phyloP scores from a whole-genome alignment of 2,888 invertebrate species.

The Stenolophus ochropezus region DNA sequence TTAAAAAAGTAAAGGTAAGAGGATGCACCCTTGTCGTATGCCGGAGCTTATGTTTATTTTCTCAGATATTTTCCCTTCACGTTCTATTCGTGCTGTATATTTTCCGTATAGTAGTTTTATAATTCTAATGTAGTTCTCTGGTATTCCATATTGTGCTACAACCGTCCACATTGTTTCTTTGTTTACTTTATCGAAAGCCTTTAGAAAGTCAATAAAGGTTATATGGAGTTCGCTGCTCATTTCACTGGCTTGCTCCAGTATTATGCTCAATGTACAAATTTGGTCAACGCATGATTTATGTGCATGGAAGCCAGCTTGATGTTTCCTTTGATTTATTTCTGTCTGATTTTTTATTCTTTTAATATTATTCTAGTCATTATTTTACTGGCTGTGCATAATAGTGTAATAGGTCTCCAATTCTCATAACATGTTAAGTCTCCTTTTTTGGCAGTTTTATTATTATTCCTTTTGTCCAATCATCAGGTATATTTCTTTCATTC shows the following conservation, averaged over 20 bases:
- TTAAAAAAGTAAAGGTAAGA: neutral
- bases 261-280: slow-evolving; percentile 22
- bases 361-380: neutral
- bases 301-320: slow-evolving; percentile 42
- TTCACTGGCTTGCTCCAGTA: slow-evolving; percentile 8
- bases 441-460: neutral
- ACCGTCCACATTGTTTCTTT: slow-evolving; percentile 4
- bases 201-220: too few species aligned
- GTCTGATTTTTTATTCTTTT: neutral
- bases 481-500: neutral
- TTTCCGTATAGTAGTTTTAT: too few species aligned
- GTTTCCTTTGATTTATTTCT: neutral
- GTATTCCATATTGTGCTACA: neutral
- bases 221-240: too few species aligned
- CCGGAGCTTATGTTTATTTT: neutral
- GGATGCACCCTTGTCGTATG: slow-evolving; percentile 4
- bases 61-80: neutral
- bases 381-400: neutral
- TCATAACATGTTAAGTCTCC: neutral
- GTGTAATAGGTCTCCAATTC: neutral
- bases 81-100: too few species aligned
- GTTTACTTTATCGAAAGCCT: slow-evolving; percentile 1
- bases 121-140: neutral
- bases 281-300: too few species aligned
- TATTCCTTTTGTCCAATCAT: neutral